Conservation (phyloP, 2,888 invertebrate genomes). For the Tupiocoris notatus region DNA sequence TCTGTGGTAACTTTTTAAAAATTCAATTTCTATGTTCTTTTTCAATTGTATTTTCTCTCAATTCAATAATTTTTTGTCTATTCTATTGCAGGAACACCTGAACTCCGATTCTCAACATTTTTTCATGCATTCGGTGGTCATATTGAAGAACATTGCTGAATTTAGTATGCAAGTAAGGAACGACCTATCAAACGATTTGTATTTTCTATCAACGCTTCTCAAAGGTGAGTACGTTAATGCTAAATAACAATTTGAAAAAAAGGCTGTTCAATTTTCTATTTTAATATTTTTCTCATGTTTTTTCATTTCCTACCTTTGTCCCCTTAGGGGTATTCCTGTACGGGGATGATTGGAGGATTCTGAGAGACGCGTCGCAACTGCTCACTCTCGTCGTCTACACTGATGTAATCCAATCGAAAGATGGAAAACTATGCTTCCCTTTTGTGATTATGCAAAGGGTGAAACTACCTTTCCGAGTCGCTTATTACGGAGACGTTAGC, state of each 20-base stretch:
- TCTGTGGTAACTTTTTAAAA: slow-evolving; percentile 20
- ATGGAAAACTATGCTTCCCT: slow-evolving; percentile 56
- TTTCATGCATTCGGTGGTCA: slow-evolving; percentile 56
- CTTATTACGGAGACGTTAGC: slow-evolving; percentile 52
- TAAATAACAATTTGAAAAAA: neutral
- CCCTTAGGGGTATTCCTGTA: slow-evolving; percentile 59
- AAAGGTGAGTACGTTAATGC: slow-evolving; percentile 54
- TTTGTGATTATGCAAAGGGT: slow-evolving; percentile 55
- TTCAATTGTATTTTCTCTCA: neutral
- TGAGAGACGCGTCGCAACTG: slow-evolving; percentile 57
- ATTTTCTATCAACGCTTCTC: slow-evolving; percentile 56
- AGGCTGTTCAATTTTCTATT: neutral
- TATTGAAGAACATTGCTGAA: slow-evolving; percentile 59
- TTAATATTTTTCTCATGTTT: too few species aligned
- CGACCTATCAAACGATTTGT: slow-evolving; percentile 58
- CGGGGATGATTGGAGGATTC: slow-evolving; percentile 58
- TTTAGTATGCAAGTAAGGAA: slow-evolving; percentile 58
- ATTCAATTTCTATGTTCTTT: neutral
- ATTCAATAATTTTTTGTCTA: neutral
- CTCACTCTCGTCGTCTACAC: slow-evolving; percentile 58
- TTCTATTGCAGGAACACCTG: slow-evolving; percentile 54
- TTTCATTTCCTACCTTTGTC: too few species aligned
- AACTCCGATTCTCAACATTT: slow-evolving; percentile 59
- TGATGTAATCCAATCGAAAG: slow-evolving; percentile 55
- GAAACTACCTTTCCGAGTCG: slow-evolving; percentile 57